A percentile compares a stretch with the other conserved stretches of the same genome.
Evolutionary conservation across 2,797 vertebrate genomes (phyloP).

Genomic region (Coregonus sp.): DNA sequence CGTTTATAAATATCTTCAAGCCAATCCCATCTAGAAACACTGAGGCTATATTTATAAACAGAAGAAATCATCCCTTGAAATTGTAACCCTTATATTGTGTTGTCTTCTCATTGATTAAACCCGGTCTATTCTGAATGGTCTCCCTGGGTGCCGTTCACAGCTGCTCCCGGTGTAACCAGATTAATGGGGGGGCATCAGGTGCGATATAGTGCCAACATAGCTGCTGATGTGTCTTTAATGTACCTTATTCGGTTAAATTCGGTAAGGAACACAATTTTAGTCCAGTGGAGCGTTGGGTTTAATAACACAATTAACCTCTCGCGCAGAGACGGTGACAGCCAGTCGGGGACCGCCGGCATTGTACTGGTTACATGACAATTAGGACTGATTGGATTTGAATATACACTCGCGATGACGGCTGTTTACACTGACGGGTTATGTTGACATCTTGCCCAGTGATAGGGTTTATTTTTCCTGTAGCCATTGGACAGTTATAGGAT

Average conservation of each 20-base stretch:
- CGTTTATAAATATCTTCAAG: neutral
- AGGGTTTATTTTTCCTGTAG: constrained; percentile 25
- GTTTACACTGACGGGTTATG: constrained; percentile 45
- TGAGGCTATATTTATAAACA: neutral
- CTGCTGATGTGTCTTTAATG: constrained; percentile 29
- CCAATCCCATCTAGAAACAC: neutral
- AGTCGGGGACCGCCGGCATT: constrained; percentile 27
- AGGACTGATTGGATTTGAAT: constrained; percentile 57
- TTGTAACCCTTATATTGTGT: neutral
- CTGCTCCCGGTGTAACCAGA: constrained; percentile 30
- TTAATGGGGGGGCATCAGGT: constrained; percentile 54
- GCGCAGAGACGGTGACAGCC: constrained; percentile 47
- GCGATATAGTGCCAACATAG: constrained; percentile 33
- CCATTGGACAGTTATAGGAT: constrained; percentile 17
- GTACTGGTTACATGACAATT: constrained; percentile 56
- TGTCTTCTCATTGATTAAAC: neutral
- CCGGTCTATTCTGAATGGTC: neutral
- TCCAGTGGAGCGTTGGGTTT: constrained; percentile 12
- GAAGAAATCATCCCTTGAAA: neutral
- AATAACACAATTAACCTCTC: constrained; percentile 40
- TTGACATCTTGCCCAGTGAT: constrained; percentile 39
- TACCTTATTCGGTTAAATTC: constrained; percentile 24
- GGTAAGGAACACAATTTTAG: constrained; percentile 21
- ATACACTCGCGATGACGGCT: constrained; percentile 49
- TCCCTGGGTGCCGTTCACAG: constrained; percentile 18